A percentile compares a stretch with the other conserved stretches of the same genome.
Conservation (phyloP, 2,888 invertebrate genomes). For the Portevinia maculata region DNA sequence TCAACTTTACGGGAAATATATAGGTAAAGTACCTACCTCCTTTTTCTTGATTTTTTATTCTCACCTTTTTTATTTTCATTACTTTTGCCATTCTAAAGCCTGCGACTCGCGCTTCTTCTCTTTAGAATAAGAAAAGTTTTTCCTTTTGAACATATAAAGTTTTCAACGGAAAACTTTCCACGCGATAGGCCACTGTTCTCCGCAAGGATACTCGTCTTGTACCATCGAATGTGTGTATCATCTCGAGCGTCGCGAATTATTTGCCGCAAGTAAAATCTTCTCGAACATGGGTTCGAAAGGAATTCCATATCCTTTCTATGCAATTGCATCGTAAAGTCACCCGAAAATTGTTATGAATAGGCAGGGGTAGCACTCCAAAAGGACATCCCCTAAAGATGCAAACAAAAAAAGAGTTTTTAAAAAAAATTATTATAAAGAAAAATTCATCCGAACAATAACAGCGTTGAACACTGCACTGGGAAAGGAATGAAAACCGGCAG, state of each 20-base stretch:
- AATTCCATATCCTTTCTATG: conserved; percentile 68
- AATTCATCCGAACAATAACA: conserved; percentile 57
- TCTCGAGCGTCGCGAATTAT: conserved; percentile 63
- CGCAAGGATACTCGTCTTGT: conserved; percentile 6
- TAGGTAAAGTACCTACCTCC: not conserved
- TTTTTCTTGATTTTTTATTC: conserved; percentile 20
- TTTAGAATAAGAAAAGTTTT: conserved; percentile 57
- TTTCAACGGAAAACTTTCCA: conserved; percentile 62
- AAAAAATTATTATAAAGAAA: conserved; percentile 40
- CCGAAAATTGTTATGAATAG: conserved; percentile 66
- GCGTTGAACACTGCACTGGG: conserved; percentile 42
- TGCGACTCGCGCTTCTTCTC: not conserved
- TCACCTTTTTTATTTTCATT: conserved; percentile 68
- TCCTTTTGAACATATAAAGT: conserved; percentile 67
- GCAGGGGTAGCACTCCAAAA: conserved; percentile 20
- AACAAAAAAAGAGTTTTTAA: conserved; percentile 34
- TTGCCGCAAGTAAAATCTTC: conserved; percentile 47
- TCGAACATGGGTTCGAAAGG: conserved; percentile 20
- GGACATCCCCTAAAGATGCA: conserved; percentile 6
- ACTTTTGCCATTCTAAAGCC: conserved; percentile 25
- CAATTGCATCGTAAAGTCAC: conserved; percentile 72
- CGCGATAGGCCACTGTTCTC: conserved; percentile 54
- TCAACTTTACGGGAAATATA: conserved; percentile 43
- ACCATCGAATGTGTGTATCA: conserved; percentile 38
- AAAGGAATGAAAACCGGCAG: conserved; percentile 25